Percentiles rank a stretch among this genome's conserved stretches.
Conservation (phyloP, 2,113 vertebrate species). For the Phoenicopterus ruber region DNA sequence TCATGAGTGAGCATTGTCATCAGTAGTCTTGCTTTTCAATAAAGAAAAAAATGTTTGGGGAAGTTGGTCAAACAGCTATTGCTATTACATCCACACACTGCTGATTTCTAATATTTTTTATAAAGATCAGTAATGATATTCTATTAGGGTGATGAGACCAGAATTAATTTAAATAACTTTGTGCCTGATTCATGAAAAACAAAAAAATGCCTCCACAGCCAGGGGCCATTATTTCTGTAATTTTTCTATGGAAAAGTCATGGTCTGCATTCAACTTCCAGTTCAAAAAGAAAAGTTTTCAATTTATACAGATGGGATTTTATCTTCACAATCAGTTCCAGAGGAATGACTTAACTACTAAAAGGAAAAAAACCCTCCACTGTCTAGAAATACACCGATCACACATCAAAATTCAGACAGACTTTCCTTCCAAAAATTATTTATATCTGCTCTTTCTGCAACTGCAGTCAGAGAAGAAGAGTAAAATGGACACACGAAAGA, state of each 20-base stretch:
- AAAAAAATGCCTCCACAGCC: constrained; percentile 51
- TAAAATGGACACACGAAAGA: constrained; percentile 20
- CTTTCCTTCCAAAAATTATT: constrained; percentile 41
- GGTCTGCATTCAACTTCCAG: constrained; percentile 51
- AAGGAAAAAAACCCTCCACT: not conserved
- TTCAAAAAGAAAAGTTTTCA: constrained; percentile 68
- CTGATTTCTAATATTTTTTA: constrained; percentile 40
- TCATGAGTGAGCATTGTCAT: constrained; percentile 6
- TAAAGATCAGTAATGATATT: constrained; percentile 51
- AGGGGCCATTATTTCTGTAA: constrained; percentile 56
- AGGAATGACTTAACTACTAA: constrained; percentile 49
- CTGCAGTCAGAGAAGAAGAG: constrained; percentile 2
- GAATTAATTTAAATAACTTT: constrained; percentile 72
- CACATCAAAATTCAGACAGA: constrained; percentile 23
- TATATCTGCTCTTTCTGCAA: not conserved
- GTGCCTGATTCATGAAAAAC: constrained; percentile 57
- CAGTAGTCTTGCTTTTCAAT: not conserved
- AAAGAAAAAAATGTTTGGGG: constrained; percentile 9
- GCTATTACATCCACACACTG: constrained; percentile 6
- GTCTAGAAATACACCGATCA: constrained; percentile 18
- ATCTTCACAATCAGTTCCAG: constrained; percentile 42
- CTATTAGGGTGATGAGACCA: constrained; percentile 59
- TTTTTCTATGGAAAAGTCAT: constrained; percentile 66
- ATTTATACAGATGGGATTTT: constrained; percentile 61
- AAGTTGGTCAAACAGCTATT: constrained; percentile 44